These are phyloP conservation scores for Anthophora plumipes DNA, from an alignment of 2,888 invertebrate genomes.

Conservation along the genomic window DNA sequence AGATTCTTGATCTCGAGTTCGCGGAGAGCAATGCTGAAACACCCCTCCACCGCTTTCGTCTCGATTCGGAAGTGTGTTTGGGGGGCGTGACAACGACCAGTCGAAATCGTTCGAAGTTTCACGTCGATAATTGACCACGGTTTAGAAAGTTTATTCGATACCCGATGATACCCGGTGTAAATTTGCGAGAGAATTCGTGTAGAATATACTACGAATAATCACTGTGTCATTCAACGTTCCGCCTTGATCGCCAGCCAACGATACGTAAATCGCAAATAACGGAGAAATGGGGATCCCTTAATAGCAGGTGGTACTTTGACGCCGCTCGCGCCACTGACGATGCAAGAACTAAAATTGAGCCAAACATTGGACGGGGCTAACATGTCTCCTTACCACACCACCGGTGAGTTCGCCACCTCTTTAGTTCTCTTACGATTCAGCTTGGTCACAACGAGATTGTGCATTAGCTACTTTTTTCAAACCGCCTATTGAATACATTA, in stretches of 20 bases:
- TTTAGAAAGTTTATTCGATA: neutral
- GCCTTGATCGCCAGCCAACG: conserved; percentile 69
- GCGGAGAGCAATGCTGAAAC: neutral
- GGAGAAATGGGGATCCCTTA: conserved; percentile 79
- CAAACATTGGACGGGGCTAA: conserved; percentile 88
- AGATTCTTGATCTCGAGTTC: conserved; percentile 47
- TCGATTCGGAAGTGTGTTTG: conserved; percentile 20
- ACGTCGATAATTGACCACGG: conserved; percentile 2
- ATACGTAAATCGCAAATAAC: conserved; percentile 73
- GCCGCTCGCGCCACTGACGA: conserved; percentile 90
- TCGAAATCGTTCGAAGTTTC: neutral
- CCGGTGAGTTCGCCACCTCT: conserved; percentile 87
- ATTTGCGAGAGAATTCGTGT: neutral
- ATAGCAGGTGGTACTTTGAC: conserved; percentile 88
- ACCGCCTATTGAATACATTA: conserved; percentile 3
- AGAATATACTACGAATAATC: neutral
- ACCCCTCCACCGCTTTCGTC: neutral
- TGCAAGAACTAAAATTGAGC: conserved; percentile 91
- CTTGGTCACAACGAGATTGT: conserved; percentile 38
- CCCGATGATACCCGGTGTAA: neutral
- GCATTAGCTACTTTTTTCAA: conserved; percentile 41
- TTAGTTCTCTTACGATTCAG: conserved; percentile 65
- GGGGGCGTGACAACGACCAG: conserved; percentile 25
- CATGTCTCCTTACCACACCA: conserved; percentile 88
- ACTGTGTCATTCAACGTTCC: conserved; percentile 65